Base-by-base conservation (phyloP, 1,140 invertebrate species). In the Notospermus geniculatus region DNA sequence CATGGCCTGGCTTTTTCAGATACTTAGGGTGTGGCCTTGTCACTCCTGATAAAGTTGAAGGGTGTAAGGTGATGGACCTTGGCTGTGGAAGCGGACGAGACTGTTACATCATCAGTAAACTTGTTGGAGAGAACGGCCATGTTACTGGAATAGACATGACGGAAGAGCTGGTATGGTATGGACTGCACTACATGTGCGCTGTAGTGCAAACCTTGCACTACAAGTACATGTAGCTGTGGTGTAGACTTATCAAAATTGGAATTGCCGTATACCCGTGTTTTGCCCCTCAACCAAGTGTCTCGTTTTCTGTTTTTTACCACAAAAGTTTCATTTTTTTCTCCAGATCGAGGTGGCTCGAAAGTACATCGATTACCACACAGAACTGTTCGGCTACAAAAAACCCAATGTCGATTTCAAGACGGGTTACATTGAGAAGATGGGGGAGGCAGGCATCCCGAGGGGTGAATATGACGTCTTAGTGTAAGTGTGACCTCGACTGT, bases 141-240 rank as follows among this genome's bases (percentile, higher is more conserved):
- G 73, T 79, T 9, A 69, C 68, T 15, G 75, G 76, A 1, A 56
- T 79, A 13, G 77, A 79, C 59, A 79, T 79, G 77, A 79, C 77
- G 28, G 69, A 76, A 54, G 75, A 76, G 63, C 75, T 75, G 70
- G 75, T 75, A 50, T 19, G 19, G 11, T 17, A 23, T 11, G 22
- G 25, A 54, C 52, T 15, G 9, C 17, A n/a, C n/a, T n/a, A n/a
- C n/a, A n/a, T n/a, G n/a, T n/a, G n/a, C n/a, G n/a, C n/a, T n/a
- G n/a, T n/a, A n/a, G n/a, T n/a, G n/a, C n/a, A n/a, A n/a, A n/a
- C n/a, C n/a, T n/a, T n/a, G n/a, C n/a, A n/a, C n/a, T n/a, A n/a
- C n/a, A n/a, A n/a, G n/a, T n/a, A n/a, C n/a, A n/a, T n/a, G n/a
- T n/a, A n/a, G n/a, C n/a, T n/a, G n/a, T n/a, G n/a, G n/a, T n/a